Conservation (phyloP, 2,888 invertebrate genomes). For the Yponomeuta sedellus region DNA sequence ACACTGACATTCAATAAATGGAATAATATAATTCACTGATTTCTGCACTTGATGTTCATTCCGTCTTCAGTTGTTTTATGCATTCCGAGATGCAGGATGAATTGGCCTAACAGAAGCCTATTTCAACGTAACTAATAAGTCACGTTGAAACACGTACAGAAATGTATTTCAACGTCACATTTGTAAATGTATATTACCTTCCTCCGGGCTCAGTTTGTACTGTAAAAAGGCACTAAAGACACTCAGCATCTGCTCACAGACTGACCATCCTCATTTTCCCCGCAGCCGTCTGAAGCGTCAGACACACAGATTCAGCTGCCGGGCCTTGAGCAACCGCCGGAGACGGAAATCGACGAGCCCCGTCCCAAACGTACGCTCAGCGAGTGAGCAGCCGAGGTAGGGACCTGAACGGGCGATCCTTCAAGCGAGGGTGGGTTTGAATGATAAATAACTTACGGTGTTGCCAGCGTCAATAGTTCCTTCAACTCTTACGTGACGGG, state of each 20-base stretch:
- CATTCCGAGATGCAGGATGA: too few relatives aligned
- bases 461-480: neutral
- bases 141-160: too few relatives aligned
- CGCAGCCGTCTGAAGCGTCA: slow-evolving; percentile 86
- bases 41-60: too few relatives aligned
- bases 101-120: too few relatives aligned
- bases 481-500: neutral
- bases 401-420: neutral
- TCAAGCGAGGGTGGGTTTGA: neutral
- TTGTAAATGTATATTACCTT: too few relatives aligned
- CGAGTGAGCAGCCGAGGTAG: slow-evolving; percentile 24
- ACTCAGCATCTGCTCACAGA: neutral
- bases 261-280: neutral
- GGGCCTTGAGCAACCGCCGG: slow-evolving; percentile 74
- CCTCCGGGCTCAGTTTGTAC: too few relatives aligned
- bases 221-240: too few relatives aligned
- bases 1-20: too few relatives aligned
- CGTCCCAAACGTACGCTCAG: slow-evolving; percentile 42
- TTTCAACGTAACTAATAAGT: too few relatives aligned
- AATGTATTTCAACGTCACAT: too few relatives aligned
- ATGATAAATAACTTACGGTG: neutral
- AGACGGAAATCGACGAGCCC: slow-evolving; percentile 61
- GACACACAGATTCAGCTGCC: slow-evolving; percentile 87
- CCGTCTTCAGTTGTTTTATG: too few relatives aligned
- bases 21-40: too few relatives aligned